Conservation (phyloP, 64 coral and sea anemone species). For the Acropora tenuis region DNA sequence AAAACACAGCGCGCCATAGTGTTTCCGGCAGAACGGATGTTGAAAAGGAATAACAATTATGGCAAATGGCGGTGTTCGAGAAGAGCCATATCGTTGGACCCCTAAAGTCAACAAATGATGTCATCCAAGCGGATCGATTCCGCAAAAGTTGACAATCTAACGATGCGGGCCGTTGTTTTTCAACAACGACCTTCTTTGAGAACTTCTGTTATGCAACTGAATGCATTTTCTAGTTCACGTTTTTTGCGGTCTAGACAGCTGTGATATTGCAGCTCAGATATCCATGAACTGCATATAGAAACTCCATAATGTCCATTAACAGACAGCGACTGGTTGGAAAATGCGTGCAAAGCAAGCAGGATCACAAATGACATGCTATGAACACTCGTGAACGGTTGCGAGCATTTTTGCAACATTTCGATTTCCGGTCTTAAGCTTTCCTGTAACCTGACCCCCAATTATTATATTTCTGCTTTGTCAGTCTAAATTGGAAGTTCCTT, state of each 20-base stretch:
- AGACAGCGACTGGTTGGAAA: too few relatives aligned
- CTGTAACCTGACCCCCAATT: neutral
- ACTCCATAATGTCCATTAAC: too few relatives aligned
- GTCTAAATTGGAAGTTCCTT: neutral
- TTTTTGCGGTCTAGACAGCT: too few relatives aligned
- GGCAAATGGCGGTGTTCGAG: neutral
- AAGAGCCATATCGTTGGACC: neutral
- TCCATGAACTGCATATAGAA: too few relatives aligned
- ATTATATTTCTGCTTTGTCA: neutral
- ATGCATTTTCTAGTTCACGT: too few relatives aligned
- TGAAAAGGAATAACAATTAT: neutral
- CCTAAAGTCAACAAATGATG: neutral
- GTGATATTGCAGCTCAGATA: too few relatives aligned
- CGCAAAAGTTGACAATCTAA: neutral
- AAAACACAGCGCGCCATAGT: neutral
- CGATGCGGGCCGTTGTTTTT: too few relatives aligned
- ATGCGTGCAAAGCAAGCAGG: too few relatives aligned
- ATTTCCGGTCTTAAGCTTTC: neutral
- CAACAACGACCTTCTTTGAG: too few relatives aligned
- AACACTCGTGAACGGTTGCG: neutral
- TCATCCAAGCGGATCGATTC: neutral
- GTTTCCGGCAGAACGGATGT: neutral
- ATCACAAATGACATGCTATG: neutral
- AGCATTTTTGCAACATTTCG: neutral
- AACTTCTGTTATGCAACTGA: too few relatives aligned